Evolutionary conservation across 1,140 invertebrate genomes (phyloP), one percentile per base, ranked within the genome.

Genomic region (Hermetia illucens): DNA sequence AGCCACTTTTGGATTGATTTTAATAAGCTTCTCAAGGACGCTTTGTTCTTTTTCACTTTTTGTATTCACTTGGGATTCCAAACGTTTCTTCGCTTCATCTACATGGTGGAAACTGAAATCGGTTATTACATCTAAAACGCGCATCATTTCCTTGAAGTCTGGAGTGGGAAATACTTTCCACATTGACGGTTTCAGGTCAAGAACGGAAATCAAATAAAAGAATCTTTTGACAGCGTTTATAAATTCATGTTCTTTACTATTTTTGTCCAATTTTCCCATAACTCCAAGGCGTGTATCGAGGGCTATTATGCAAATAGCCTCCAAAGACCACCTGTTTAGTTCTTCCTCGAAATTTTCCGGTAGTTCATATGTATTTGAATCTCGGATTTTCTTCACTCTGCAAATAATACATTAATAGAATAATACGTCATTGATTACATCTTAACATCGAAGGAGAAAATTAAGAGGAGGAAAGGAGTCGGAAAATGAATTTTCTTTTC

Each of bases 301-400:
- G 2, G 77, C 77, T 2, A 86, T 68, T 5, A 71, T 53, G 1
- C 65, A 71, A 4, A 82, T 75, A 0, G 75, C 77, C 51, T 84
- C 80, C 13, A 83, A 49, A 2, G 75, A 62, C 72, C 77, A 76
- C 48, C 75, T 70, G 48, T 73, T 74, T 38, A 81, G 61, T 47
- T 79, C 72, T 35, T 69, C 66, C 22, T 70, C 61, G 46, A 79
- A 77, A 40, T 69, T 58, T 0, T 47, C 51, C 0, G 69, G 67
- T 21, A 79, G 55, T 52, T 73, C 69, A 39, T 66, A n/a, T 0
- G 45, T 69, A 25, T 66, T 52, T 17, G 64, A 44, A 46, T 72
- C 58, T 16, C 69, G 57, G 15, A 71, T 58, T 24, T 54, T 50
- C 45, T 58, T 65, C 24, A 78, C 70, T 38, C 71, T 75, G 21